phyloP scores from a whole-genome alignment of 37 sponge, comb jelly and placozoan species.

The Cliona cf. orientalis region DNA sequence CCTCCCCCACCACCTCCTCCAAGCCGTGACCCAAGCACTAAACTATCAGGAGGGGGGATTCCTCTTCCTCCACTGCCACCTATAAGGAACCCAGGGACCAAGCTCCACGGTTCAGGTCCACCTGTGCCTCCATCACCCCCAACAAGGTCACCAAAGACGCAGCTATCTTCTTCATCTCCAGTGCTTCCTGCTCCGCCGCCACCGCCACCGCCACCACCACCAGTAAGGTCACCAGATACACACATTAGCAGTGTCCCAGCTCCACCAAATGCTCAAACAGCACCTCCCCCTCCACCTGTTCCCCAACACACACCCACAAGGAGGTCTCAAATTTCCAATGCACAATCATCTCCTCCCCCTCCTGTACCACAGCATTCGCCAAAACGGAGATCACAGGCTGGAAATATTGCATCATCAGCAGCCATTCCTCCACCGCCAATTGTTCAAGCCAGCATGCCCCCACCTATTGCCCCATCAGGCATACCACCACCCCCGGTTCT shows the following conservation, averaged over 20 bases:
- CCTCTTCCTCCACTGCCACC: not conserved
- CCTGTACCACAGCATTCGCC: conserved; percentile 16
- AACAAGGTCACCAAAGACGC: not conserved
- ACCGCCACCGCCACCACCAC: conserved; percentile 32
- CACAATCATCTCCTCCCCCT: conserved; percentile 2
- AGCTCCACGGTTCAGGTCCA: not conserved
- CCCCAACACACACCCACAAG: conserved; percentile 9
- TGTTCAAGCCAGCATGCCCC: not conserved
- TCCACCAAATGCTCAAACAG: conserved; percentile 33
- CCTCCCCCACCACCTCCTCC: conserved; percentile 30
- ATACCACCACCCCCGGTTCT: conserved; percentile 5
- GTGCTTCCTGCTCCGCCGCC: not conserved
- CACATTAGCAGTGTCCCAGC: conserved; percentile 21
- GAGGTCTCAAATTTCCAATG: not conserved
- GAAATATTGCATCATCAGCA: not conserved
- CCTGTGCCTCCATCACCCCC: conserved; percentile 10
- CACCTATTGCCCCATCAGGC: not conserved
- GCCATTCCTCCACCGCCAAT: conserved; percentile 41
- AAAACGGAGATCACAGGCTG: not conserved
- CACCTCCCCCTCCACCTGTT: conserved; percentile 12
- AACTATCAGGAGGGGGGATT: not conserved
- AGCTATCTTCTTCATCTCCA: not conserved
- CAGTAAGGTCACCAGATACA: conserved; percentile 5
- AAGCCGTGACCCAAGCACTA: not conserved
- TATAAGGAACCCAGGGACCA: not conserved